Base-by-base conservation (phyloP, 2,113 vertebrate genomes). In the Megatriorchis doriae region DNA sequence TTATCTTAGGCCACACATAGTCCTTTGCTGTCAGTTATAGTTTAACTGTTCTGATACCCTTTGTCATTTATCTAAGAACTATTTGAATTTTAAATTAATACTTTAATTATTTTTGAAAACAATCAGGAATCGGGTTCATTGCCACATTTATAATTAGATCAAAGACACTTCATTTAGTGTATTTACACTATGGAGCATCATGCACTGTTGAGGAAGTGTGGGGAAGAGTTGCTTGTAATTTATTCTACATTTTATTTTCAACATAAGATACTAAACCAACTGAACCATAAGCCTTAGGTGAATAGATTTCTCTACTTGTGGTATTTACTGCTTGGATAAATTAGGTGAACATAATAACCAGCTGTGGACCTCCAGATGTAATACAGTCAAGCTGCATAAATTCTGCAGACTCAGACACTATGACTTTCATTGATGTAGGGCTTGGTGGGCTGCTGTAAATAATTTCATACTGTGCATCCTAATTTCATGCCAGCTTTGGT, bases 271-370 rank as follows among this genome's bases (percentile, higher is more conserved):
- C 77, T 97, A 97, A 97, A 97, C 81, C 89, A 97, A 94, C 96
- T 97, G 95, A 98, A 97, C 95, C 86, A 68, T 83, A 93, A 97
- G 86, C 81, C 93, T 94, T 97, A 81, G 93, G 96, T 98, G 96
- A 97, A 96, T 81, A 96, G 92, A 96, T 97, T 96, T 93, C 88
- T 93, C 75, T 96, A 52, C 79, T 97, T 86, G 70, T 58, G 48
- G 81, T 97, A 96, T 98, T 98, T 98, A 98, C 93, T 58, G 80
- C 95, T 95, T 93, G 36, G 61, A 90, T 97, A 98, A 98, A 98
- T 98, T 98, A 98, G 95, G 93, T 97, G 96, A 97, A 96, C 77
- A 89, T 98, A 98, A 98, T 98, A 98, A 97, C 97, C 97, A 98
- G 97, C 97, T 98, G 98, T 97, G 88, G 12, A 94, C 94, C 93